Conservation (phyloP, 1,140 invertebrate genomes). For the Chlorops oryzae region DNA sequence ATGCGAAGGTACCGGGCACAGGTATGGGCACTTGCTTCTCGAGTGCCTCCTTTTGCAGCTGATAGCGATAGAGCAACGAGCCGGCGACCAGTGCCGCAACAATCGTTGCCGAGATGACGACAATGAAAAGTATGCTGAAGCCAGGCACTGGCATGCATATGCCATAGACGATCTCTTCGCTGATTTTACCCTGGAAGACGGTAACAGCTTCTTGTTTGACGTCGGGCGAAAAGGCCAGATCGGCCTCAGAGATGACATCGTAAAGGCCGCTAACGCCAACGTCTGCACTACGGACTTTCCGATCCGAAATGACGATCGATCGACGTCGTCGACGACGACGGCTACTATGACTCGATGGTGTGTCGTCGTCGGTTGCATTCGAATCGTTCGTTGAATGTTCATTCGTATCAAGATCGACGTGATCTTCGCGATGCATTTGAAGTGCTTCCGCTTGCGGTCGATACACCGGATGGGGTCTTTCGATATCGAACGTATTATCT, state of each 20-base stretch:
- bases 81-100: conserved; percentile 73
- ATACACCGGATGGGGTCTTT: conserved; percentile 38
- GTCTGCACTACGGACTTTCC: conserved; percentile 71
- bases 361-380: conserved; percentile 15
- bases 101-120: conserved; percentile 77
- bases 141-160: conserved; percentile 84
- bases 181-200: conserved; percentile 78
- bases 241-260: conserved; percentile 87
- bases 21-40: conserved; percentile 50
- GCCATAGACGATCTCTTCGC: conserved; percentile 83
- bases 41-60: conserved; percentile 62
- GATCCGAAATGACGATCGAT: conserved; percentile 62
- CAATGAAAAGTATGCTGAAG: conserved; percentile 80
- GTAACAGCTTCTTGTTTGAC: conserved; percentile 71
- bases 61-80: conserved; percentile 66
- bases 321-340: conserved; percentile 50
- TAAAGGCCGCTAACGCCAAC: conserved; percentile 81
- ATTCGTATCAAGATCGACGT: conserved; percentile 36
- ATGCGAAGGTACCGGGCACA: conserved; percentile 57
- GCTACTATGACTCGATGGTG: conserved; percentile 16
- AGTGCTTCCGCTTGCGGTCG: conserved; percentile 36
- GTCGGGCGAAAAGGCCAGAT: conserved; percentile 84
- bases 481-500: conserved; percentile 15
- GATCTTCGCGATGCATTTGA: conserved; percentile 28
- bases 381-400: conserved; percentile 13